A percentile compares a stretch with the other conserved stretches of the same genome.
These are phyloP conservation scores for Tigriopus japonicus DNA, from an alignment of 1,140 invertebrate genomes.

Conservation along the genomic window DNA sequence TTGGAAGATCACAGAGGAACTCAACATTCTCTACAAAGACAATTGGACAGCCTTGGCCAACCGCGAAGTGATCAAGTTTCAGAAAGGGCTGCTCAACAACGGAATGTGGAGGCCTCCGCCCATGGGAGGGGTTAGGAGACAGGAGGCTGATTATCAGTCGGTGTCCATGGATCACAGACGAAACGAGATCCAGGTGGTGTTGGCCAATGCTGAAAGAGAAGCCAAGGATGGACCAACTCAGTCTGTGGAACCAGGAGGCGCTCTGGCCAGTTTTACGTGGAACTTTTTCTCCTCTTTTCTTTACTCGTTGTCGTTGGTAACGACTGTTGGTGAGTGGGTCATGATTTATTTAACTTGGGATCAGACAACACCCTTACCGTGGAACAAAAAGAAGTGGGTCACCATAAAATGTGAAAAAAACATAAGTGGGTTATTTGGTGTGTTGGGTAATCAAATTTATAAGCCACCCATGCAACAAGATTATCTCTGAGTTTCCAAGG, in stretches of 20 bases:
- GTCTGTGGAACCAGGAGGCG: background rate
- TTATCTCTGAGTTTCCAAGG: too few species aligned
- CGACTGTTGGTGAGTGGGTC: slow-evolving; percentile 69
- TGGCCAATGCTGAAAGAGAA: slow-evolving; percentile 10
- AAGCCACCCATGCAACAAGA: too few species aligned
- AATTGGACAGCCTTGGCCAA: slow-evolving; percentile 77
- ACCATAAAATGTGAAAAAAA: too few species aligned
- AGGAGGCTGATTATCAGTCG: slow-evolving; percentile 23
- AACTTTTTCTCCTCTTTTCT: slow-evolving; percentile 82
- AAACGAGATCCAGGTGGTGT: slow-evolving; percentile 21
- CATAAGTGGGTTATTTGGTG: too few species aligned
- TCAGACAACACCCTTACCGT: too few species aligned
- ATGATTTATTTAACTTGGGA: background rate
- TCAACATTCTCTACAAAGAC: slow-evolving; percentile 82
- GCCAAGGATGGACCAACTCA: background rate
- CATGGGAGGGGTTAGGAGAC: slow-evolving; percentile 49
- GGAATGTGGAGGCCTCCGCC: slow-evolving; percentile 16
- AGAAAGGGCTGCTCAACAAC: slow-evolving; percentile 58
- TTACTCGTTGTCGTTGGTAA: slow-evolving; percentile 85
- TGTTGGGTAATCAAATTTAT: too few species aligned
- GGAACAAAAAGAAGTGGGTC: too few species aligned
- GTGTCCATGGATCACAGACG: slow-evolving; percentile 22
- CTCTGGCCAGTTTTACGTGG: slow-evolving; percentile 31
- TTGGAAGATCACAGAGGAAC: slow-evolving; percentile 80
- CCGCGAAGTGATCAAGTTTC: slow-evolving; percentile 69